Evolutionary conservation across 1,140 invertebrate genomes (phyloP), one percentile per base, ranked within the genome.

Genomic region (Ceratina japonica): DNA sequence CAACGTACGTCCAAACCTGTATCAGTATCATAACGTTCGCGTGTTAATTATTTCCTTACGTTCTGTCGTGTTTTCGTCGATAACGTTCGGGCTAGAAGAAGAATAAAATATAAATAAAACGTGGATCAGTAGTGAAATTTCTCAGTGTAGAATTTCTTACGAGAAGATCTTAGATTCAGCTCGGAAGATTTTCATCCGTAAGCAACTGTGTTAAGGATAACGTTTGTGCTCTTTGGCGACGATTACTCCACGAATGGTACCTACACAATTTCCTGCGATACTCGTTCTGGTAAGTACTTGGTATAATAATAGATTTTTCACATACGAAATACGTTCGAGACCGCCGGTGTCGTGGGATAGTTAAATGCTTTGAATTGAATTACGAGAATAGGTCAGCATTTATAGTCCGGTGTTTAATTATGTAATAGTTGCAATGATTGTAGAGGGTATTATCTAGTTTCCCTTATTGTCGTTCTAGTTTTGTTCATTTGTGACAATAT

Each of bases 231-330:
- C 15, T 56, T 16, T 8, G 3, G 31, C 8, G 62, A n/a, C 31
- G 37, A 59, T 37, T 13, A 27, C 18, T 10, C n/a, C n/a, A 61
- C 77, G 77, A 74, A 79, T 79, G 77, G 22, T 79, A 74, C n/a
- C 71, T 58, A 24, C 58, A 44, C 62, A 65, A 65, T 51, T 51
- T 66, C 37, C 44, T 22, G 15, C 52, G 22, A 18, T 51, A 4
- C 31, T 79, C 37, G 20, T 51, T 52, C n/a, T 74, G 77, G 77
- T 79, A 22, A 79, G 77, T 79, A 66, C 15, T 24, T n/a, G 4
- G 1, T 12, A 22, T 15, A 15, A 18, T 7, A 18, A 68, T 24
- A 24, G 3, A 27, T 16, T 20, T 62, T 51, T 49, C 1, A 37
- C 4, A 0, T 2, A 0, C 1, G 51, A 49, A 72, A 59, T 18